These are phyloP conservation scores for Frankliniella fusca DNA, from an alignment of 2,888 invertebrate species.

Conservation along the genomic window DNA sequence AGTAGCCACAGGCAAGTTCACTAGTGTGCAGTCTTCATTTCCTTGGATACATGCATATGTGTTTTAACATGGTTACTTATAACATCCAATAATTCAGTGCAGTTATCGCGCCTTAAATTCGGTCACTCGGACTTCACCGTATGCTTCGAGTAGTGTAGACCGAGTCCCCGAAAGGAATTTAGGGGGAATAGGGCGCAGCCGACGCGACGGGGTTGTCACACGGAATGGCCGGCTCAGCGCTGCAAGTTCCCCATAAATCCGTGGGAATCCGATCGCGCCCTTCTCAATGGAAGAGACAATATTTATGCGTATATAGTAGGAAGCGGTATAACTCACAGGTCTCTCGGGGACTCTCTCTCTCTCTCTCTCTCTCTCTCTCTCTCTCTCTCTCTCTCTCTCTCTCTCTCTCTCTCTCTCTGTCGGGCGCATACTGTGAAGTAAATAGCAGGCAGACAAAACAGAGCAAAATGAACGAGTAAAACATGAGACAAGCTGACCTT, in stretches of 20 bases:
- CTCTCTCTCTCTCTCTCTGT: background rate
- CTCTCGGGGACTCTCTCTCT: background rate
- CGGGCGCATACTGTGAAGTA: too few relatives aligned
- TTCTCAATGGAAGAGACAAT: background rate
- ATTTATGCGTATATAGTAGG: background rate
- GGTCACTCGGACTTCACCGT: too few relatives aligned
- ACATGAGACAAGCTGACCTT: background rate
- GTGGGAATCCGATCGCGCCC: background rate
- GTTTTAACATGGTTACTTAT: too few relatives aligned
- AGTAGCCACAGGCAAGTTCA: too few relatives aligned
- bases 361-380: slow-evolving; percentile 1
- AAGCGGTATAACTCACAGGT: background rate
- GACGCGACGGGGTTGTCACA: background rate
- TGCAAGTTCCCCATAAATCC: background rate
- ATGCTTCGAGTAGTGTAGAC: background rate
- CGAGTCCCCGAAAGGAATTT: background rate
- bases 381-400: background rate
- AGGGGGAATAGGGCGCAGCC: background rate
- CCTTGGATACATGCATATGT: too few relatives aligned
- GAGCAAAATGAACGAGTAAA: background rate
- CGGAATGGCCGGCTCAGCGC: background rate
- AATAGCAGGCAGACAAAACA: background rate
- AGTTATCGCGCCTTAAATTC: too few relatives aligned
- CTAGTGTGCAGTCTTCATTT: too few relatives aligned
- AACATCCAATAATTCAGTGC: too few relatives aligned